Conservation (phyloP, 2,113 vertebrate species). For the Bostrychus sinensis region DNA sequence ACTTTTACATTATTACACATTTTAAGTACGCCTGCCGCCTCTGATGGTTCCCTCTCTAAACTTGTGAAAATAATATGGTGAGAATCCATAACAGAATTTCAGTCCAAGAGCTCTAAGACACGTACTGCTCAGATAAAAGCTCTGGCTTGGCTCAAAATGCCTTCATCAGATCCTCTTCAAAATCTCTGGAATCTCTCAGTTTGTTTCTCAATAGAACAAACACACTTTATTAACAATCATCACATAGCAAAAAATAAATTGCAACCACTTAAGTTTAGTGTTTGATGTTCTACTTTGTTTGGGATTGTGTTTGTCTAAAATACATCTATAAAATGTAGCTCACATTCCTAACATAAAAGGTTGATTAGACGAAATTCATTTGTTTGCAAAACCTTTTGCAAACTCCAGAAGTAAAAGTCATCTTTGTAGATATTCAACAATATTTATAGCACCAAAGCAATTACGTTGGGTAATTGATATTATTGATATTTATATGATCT, state of each 20-base stretch:
- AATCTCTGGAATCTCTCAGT: conserved; percentile 11
- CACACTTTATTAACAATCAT: not conserved
- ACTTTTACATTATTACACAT: no score
- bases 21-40: no score
- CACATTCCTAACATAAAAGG: conserved; percentile 7
- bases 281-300: not conserved
- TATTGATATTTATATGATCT: no score
- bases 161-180: conserved; percentile 11
- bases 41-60: conserved; percentile 2
- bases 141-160: conserved; percentile 5
- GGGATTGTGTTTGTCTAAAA: not conserved
- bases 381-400: no score
- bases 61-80: conserved; percentile 9
- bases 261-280: no score
- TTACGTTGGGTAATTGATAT: no score
- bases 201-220: conserved; percentile 23
- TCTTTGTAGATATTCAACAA: conserved; percentile 59
- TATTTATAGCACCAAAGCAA: no score
- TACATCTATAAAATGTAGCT: conserved; percentile 1
- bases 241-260: not conserved
- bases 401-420: conserved; percentile 52
- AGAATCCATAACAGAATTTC: conserved; percentile 32
- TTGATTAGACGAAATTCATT: conserved; percentile 51
- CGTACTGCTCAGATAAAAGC: conserved; percentile 37
- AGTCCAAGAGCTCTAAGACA: conserved; percentile 25